These are phyloP conservation scores for Zygothrica quintamaculata DNA, from an alignment of 2,888 invertebrate genomes.

Conservation along the genomic window DNA sequence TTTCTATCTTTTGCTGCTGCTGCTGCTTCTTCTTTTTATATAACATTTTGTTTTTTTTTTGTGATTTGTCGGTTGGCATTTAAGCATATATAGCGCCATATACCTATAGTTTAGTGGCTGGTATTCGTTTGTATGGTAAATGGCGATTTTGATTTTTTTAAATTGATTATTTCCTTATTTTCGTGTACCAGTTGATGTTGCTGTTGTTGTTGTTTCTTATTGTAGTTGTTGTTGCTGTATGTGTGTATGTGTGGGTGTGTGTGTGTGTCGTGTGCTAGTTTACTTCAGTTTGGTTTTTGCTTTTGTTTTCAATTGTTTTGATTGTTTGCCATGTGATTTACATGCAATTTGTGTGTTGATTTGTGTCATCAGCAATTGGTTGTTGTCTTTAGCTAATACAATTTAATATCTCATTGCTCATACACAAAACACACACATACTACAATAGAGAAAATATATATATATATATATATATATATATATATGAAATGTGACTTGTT, in stretches of 20 bases:
- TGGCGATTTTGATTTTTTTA: constrained; percentile 84
- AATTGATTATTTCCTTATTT: constrained; percentile 85
- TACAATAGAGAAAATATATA: no score
- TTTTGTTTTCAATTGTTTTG: constrained; percentile 40
- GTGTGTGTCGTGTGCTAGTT: constrained; percentile 46
- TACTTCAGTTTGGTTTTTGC: constrained; percentile 33
- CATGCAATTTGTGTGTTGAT: constrained; percentile 58
- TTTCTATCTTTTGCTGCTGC: no score
- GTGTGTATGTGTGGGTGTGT: constrained; percentile 9
- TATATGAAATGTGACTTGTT: constrained; percentile 22
- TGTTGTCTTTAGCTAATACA: constrained; percentile 54
- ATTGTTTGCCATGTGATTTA: constrained; percentile 59
- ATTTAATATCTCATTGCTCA: constrained; percentile 40
- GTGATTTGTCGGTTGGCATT: constrained; percentile 24
- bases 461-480: constrained; percentile 5
- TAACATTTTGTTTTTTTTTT: no score
- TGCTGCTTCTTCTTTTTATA: constrained; percentile 11
- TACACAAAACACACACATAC: no score
- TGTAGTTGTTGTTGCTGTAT: constrained; percentile 17
- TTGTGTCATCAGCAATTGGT: constrained; percentile 61
- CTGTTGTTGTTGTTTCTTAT: constrained; percentile 17
- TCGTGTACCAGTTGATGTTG: constrained; percentile 65
- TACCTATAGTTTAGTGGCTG: constrained; percentile 38
- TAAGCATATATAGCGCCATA: constrained; percentile 15
- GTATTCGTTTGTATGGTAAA: constrained; percentile 63